Percentiles rank a stretch among this genome's conserved stretches.
Conservation (phyloP, 2,797 vertebrate genomes). For the Urocyon cinereoargenteus region DNA sequence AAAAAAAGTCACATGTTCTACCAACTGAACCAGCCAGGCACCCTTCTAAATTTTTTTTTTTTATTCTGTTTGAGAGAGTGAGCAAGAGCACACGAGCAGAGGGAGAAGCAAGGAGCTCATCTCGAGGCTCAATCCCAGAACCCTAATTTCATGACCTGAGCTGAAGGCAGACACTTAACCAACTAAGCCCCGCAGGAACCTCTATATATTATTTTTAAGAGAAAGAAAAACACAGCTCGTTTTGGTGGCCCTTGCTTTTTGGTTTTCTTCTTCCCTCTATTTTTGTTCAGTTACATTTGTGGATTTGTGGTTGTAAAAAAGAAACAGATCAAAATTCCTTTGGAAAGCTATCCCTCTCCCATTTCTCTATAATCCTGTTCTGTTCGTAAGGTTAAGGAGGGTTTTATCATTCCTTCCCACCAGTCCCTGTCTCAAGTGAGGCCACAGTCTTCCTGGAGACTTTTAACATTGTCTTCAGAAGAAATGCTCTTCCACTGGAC, state of each 20-base stretch:
- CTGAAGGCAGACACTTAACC: not conserved
- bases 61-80: too few relatives aligned
- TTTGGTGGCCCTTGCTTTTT: not conserved
- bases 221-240: not conserved
- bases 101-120: too few relatives aligned
- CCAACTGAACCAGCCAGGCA: not conserved
- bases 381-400: not conserved
- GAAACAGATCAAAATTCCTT: conserved; percentile 14
- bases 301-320: conserved; percentile 36
- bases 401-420: not conserved
- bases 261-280: not conserved
- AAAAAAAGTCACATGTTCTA: not conserved
- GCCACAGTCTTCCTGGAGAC: not conserved
- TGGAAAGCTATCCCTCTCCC: not conserved
- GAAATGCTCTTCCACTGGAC: not conserved
- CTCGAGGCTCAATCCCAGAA: too few relatives aligned
- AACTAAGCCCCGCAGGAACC: not conserved
- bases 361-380: not conserved
- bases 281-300: conserved; percentile 34
- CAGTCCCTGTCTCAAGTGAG: not conserved
- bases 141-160: too few relatives aligned
- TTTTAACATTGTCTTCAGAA: not conserved
- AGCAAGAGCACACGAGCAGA: too few relatives aligned
- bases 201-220: not conserved
- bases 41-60: not conserved